A percentile compares a stretch with the other conserved stretches of the same genome.
These are phyloP conservation scores for Hydractinia echinata DNA, from an alignment of 30 jellyfish, hydroid and myxozoan genomes.

Conservation along the genomic window DNA sequence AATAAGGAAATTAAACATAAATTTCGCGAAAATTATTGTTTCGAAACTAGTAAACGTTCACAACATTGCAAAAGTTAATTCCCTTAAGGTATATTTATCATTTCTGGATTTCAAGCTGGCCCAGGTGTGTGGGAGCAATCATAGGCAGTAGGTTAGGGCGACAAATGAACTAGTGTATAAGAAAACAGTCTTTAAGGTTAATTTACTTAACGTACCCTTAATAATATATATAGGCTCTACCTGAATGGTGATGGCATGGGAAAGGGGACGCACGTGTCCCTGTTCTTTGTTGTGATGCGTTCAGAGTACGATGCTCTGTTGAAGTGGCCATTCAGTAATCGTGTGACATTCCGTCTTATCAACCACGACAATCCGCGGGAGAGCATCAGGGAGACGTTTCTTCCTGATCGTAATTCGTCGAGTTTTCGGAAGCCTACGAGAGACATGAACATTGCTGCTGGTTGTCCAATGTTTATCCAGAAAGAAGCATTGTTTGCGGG, in stretches of 20 bases:
- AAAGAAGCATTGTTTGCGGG: not conserved
- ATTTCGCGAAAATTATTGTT: no score
- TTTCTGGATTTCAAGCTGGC: no score
- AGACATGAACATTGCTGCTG: conserved; percentile 91
- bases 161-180: not conserved
- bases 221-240: not conserved
- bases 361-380: conserved; percentile 43
- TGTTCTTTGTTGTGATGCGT: conserved; percentile 80
- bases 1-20: no score
- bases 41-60: no score
- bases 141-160: not conserved
- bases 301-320: conserved; percentile 80
- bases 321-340: conserved; percentile 78
- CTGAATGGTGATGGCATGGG: conserved; percentile 94
- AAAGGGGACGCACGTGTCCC: conserved; percentile 57
- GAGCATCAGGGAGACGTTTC: conserved; percentile 54
- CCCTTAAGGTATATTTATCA: no score
- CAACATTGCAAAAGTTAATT: no score
- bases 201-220: not conserved
- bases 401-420: conserved; percentile 78
- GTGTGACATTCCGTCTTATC: conserved; percentile 59
- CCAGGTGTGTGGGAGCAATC: no score
- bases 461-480: conserved; percentile 67
- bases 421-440: conserved; percentile 78
- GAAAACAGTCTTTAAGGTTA: not conserved